Evolutionary conservation across 2,797 vertebrate genomes (phyloP).

Genomic region (Tangara arthus): DNA sequence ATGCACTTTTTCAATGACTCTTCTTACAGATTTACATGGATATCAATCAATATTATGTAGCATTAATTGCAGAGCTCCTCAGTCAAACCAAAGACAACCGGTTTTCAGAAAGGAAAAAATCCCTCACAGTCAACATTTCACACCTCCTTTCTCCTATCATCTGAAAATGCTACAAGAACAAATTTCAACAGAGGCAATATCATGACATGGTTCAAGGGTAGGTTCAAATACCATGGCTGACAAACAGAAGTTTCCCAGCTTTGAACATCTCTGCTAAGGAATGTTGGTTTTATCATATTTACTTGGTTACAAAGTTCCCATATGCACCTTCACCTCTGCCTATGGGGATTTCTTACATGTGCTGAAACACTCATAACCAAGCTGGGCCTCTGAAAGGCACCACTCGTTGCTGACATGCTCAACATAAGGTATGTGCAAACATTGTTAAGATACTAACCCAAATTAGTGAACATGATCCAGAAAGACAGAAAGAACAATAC

Average conservation of each 20-base stretch:
- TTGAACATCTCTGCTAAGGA: not conserved
- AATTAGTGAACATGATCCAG: not conserved
- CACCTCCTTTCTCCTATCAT: accelerated
- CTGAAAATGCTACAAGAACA: not conserved
- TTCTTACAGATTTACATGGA: not conserved
- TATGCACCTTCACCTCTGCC: not conserved
- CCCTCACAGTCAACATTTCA: not conserved
- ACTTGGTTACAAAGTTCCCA: not conserved
- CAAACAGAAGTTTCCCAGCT: not conserved
- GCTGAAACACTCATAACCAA: not conserved
- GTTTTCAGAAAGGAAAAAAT: not conserved
- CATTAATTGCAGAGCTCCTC: not conserved
- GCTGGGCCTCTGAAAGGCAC: not conserved
- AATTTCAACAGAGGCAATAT: not conserved
- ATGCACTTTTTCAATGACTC: not conserved
- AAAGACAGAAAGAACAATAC: not conserved
- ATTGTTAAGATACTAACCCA: not conserved
- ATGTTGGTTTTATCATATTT: not conserved
- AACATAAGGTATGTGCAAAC: not conserved
- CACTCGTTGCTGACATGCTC: not conserved
- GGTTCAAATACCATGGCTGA: not conserved
- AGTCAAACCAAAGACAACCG: not conserved
- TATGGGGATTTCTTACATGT: not conserved
- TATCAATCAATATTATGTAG: not conserved
- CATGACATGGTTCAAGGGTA: not conserved